A percentile compares a stretch with the other conserved stretches of the same genome.
These are phyloP conservation scores for Maconellicoccus hirsutus DNA, from an alignment of 1,140 invertebrate genomes.

Conservation along the genomic window DNA sequence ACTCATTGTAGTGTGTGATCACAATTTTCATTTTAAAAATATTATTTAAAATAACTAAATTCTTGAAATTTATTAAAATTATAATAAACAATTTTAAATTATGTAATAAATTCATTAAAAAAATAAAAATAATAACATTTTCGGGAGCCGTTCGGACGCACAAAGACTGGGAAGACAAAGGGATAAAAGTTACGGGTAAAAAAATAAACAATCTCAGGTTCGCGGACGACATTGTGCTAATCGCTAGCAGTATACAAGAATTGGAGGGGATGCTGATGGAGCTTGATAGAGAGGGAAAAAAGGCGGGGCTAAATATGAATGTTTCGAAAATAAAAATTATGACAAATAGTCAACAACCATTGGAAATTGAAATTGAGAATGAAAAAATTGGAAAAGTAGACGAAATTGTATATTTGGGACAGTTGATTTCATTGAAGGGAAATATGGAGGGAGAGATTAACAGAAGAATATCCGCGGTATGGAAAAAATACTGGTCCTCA, in stretches of 20 bases:
- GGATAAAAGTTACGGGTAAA: conserved; percentile 30
- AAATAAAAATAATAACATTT: no score
- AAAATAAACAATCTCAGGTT: conserved; percentile 32
- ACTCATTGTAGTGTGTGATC: no score
- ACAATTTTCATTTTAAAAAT: no score
- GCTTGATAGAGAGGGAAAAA: conserved; percentile 1
- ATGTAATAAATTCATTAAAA: no score
- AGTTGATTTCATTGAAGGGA: neutral
- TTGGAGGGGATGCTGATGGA: conserved; percentile 19
- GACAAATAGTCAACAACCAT: neutral
- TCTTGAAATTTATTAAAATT: no score
- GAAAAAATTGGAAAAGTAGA: conserved; percentile 20
- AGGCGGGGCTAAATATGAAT: conserved; percentile 19
- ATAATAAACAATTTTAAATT: no score
- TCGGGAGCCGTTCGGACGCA: no score
- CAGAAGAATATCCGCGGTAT: neutral
- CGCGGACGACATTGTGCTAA: conserved; percentile 32
- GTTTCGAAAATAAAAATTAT: conserved; percentile 23
- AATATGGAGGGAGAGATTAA: neutral
- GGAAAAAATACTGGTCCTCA: neutral
- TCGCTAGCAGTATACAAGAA: conserved; percentile 24
- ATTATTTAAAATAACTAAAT: no score
- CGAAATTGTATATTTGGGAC: conserved; percentile 17
- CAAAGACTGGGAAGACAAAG: conserved; percentile 23
- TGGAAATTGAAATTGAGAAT: neutral